Conservation (phyloP, 2,797 vertebrate genomes). For the Chromis chromis region DNA sequence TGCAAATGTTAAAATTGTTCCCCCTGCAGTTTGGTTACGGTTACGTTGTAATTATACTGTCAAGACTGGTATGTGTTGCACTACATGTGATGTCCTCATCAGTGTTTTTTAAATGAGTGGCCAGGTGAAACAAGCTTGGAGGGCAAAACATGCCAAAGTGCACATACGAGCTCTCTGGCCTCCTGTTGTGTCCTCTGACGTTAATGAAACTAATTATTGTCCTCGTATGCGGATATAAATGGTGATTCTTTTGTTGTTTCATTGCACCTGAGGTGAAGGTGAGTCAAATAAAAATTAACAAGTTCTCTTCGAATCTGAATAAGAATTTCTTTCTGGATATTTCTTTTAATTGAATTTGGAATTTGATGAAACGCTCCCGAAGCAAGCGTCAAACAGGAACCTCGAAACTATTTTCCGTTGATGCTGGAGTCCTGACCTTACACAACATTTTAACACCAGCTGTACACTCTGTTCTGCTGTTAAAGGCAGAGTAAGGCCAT, state of each 20-base stretch:
- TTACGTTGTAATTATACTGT: conserved; percentile 19
- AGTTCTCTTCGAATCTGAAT: background rate
- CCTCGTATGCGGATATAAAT: conserved; percentile 25
- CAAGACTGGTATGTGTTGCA: background rate
- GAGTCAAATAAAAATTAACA: conserved; percentile 18
- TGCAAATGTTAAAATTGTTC: conserved; percentile 23
- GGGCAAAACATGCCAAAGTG: conserved; percentile 23
- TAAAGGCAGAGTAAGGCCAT: conserved; percentile 62
- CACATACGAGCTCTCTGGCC: background rate
- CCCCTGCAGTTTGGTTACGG: background rate
- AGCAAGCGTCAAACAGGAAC: conserved; percentile 20
- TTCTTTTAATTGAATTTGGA: conserved; percentile 35
- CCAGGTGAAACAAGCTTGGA: conserved; percentile 27
- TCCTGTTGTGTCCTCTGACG: conserved; percentile 19
- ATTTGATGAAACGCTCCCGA: conserved; percentile 18
- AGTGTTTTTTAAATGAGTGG: conserved; percentile 2
- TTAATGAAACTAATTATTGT: conserved; percentile 28
- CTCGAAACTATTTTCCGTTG: conserved; percentile 44
- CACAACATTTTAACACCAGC: conserved; percentile 58
- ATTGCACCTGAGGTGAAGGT: conserved; percentile 34
- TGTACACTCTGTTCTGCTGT: conserved; percentile 52
- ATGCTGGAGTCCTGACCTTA: conserved; percentile 47
- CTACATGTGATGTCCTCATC: background rate
- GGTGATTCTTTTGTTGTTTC: conserved; percentile 19
- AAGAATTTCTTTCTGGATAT: conserved; percentile 8